Base-by-base conservation (phyloP, 2,888 invertebrate species). In the Synanthedon myopaeformis region DNA sequence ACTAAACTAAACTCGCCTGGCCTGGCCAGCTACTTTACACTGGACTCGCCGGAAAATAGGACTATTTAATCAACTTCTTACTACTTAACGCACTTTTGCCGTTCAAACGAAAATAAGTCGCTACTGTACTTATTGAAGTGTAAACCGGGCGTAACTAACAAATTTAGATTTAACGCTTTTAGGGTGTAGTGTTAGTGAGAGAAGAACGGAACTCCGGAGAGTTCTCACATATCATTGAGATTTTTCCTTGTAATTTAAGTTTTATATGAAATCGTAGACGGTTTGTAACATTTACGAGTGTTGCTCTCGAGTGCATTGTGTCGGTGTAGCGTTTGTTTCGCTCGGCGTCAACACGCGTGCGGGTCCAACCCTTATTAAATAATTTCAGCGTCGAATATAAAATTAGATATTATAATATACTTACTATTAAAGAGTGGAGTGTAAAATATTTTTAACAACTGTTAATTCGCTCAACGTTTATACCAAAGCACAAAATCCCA, bases 401-500 rank as follows among this genome's bases (percentile, higher is more conserved):
- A 35, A 67, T 72, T 82, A 84, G 85, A 79, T 82, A 79, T 35
- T 35, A 35, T 84, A 83, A 82, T 75, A 73, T 78, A 83, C 74
- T 79, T 80, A 82, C 82, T 85, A 85, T 82, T 35, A 10, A 35
- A 6, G 10, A 35, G 35, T 35, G 35, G 73, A 74, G 81, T 80
- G 75, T 82, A 83, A 81, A 79, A 67, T 83, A 82, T 76, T 70
- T 56, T 65, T 81, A 76, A 77, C 78, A 76, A 78, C 72, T 76
- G 77, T 77, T 74, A 77, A 84, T 82, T 86, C 85, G 86, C 86
- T 87, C 87, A 87, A 86, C 76, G 74, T 83, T 84, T 84, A 87
- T 87, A 87, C 86, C 86, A 87, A 87, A 87, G 87, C 85, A 84
- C 87, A 84, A 83, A 77, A 82, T 75, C 87, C 87, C 87, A 87